Evolutionary conservation across 2,797 vertebrate species (phyloP).

Genomic region (Pempheris klunzingeri): DNA sequence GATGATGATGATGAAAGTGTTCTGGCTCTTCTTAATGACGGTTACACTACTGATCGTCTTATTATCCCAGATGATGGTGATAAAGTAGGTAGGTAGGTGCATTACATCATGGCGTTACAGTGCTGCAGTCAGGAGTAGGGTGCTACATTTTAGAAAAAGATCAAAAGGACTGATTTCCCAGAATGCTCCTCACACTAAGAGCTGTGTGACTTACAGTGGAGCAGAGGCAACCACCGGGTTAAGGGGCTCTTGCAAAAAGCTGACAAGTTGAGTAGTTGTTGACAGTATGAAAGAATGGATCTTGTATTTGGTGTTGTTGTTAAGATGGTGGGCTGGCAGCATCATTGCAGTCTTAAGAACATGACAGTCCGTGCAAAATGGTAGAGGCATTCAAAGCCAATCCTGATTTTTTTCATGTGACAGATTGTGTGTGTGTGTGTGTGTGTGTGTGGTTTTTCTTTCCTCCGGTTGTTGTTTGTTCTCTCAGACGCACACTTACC

Average conservation of each 20-base stretch:
- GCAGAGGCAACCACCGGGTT: constrained; percentile 55
- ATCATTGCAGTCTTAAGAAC: constrained; percentile 60
- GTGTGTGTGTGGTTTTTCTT: constrained; percentile 13
- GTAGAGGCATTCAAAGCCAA: constrained; percentile 65
- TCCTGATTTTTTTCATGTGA: constrained; percentile 64
- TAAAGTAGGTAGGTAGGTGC: constrained; percentile 30
- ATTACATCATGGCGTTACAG: constrained; percentile 51
- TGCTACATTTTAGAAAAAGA: constrained; percentile 54
- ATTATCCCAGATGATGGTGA: constrained; percentile 23
- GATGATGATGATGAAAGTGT: constrained; percentile 21
- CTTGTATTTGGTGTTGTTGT: constrained; percentile 56
- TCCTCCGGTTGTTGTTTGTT: constrained; percentile 67
- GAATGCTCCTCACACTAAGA: constrained; percentile 55
- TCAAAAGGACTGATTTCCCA: constrained; percentile 64
- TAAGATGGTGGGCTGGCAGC: constrained; percentile 64
- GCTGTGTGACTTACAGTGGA: constrained; percentile 26
- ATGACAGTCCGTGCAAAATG: constrained; percentile 73
- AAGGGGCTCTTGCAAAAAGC: constrained; percentile 37
- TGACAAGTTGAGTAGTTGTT: constrained; percentile 45
- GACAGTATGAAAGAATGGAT: constrained; percentile 56
- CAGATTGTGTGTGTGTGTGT: constrained; percentile 67
- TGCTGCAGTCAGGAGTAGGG: constrained; percentile 43
- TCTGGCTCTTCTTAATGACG: constrained; percentile 33
- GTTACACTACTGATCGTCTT: constrained; percentile 28
- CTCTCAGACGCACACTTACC: constrained; percentile 46